These are phyloP conservation scores for Lampris megalopsis DNA, from an alignment of 2,113 vertebrate genomes.

Conservation along the genomic window DNA sequence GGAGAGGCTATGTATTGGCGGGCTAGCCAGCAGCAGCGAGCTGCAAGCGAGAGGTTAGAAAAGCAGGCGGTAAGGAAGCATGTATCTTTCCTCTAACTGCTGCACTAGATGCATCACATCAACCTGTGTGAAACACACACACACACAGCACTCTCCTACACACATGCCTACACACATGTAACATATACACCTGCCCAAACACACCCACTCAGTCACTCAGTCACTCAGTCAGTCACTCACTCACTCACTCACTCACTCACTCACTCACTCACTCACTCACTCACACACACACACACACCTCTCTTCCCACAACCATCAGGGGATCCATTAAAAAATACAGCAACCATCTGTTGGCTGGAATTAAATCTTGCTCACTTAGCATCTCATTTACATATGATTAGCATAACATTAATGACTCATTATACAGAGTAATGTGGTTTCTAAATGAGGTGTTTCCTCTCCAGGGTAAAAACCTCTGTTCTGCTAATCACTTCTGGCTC, in stretches of 20 bases:
- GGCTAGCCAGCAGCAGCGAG: too few relatives aligned
- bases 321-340: constrained; percentile 54
- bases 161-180: too few relatives aligned
- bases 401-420: constrained; percentile 62
- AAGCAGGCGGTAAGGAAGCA: too few relatives aligned
- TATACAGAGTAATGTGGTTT: constrained; percentile 65
- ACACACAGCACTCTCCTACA: too few relatives aligned
- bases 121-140: too few relatives aligned
- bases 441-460: constrained; percentile 55
- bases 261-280: constrained; percentile 3
- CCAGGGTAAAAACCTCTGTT: constrained; percentile 62
- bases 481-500: constrained; percentile 55
- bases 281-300: neutral
- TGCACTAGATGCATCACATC: too few relatives aligned
- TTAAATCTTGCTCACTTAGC: constrained; percentile 69
- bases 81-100: too few relatives aligned
- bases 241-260: neutral
- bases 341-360: constrained; percentile 70
- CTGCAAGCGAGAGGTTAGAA: too few relatives aligned
- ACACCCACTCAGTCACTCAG: too few relatives aligned
- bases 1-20: too few relatives aligned
- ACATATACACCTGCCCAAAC: too few relatives aligned
- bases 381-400: constrained; percentile 65
- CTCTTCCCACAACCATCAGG: constrained; percentile 31
- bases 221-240: too few relatives aligned